A percentile compares a stretch with the other conserved stretches of the same genome.
Evolutionary conservation across 2,888 invertebrate species (phyloP).

Genomic region (Aricia artaxerxes): DNA sequence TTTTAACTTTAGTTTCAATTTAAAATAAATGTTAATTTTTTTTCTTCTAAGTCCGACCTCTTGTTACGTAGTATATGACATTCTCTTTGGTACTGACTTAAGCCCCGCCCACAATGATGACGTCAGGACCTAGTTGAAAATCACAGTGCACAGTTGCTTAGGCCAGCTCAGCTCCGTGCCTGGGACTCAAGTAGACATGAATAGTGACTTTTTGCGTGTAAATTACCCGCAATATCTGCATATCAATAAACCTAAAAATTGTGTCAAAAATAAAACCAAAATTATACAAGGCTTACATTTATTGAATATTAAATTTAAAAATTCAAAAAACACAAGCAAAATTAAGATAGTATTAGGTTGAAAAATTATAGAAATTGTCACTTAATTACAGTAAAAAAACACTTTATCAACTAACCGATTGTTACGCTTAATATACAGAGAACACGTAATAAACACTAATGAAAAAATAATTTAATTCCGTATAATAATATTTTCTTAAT

Average conservation of each 20-base stretch:
- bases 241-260: not conserved
- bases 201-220: too few species aligned
- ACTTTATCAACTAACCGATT: slow-evolving; percentile 60
- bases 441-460: slow-evolving; percentile 59
- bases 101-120: too few species aligned
- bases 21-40: too few species aligned
- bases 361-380: slow-evolving; percentile 64
- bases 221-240: too few species aligned
- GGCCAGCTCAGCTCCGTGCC: too few species aligned
- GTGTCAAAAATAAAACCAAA: slow-evolving; percentile 44
- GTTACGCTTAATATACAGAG: slow-evolving; percentile 73
- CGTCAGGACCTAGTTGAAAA: too few species aligned
- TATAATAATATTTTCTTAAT: slow-evolving; percentile 66
- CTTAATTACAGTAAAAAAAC: slow-evolving; percentile 58
- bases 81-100: too few species aligned
- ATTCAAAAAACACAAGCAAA: slow-evolving; percentile 54
- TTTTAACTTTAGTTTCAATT: too few species aligned
- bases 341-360: slow-evolving; percentile 56
- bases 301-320: slow-evolving; percentile 72
- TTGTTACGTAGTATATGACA: too few species aligned
- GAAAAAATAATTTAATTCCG: slow-evolving; percentile 72
- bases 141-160: too few species aligned
- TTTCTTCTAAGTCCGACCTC: too few species aligned
- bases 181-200: too few species aligned
- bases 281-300: slow-evolving; percentile 61